Conservation (phyloP, 2,113 vertebrate genomes). For the Eurypyga helias region DNA sequence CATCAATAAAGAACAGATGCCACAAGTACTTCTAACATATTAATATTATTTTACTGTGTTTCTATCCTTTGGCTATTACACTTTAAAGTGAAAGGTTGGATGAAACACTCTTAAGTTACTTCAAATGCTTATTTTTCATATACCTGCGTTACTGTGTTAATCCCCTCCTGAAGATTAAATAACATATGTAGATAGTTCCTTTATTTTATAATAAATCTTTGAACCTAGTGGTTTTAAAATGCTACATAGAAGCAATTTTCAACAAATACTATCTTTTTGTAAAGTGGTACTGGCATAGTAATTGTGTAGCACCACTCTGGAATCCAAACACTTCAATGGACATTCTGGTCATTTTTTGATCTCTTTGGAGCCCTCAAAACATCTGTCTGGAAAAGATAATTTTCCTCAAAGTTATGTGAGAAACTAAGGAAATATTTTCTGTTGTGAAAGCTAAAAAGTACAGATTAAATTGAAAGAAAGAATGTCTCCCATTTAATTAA, state of each 20-base stretch:
- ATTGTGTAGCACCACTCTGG: not conserved
- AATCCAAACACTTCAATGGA: not conserved
- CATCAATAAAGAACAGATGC: constrained; percentile 48
- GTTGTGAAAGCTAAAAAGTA: not conserved
- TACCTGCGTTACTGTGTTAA: not conserved
- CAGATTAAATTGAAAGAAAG: not conserved
- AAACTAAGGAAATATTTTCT: not conserved
- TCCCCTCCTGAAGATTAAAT: not conserved
- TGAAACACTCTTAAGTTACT: not conserved
- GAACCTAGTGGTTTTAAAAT: not conserved
- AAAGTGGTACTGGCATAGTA: not conserved
- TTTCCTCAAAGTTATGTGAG: not conserved
- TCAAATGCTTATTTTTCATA: not conserved
- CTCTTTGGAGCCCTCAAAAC: not conserved
- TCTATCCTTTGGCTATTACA: not conserved
- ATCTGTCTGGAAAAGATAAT: not conserved
- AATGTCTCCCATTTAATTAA: not conserved
- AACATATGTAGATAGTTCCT: not conserved
- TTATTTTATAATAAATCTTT: not conserved
- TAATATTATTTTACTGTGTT: not conserved
- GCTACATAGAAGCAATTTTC: not conserved
- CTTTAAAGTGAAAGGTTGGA: not conserved
- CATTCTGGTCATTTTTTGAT: not conserved
- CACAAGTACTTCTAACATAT: constrained; percentile 10
- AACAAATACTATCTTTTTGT: not conserved